Evolutionary conservation across 2,113 vertebrate genomes (phyloP), one percentile per base, ranked within the genome.

Genomic region (Lates calcarifer): DNA sequence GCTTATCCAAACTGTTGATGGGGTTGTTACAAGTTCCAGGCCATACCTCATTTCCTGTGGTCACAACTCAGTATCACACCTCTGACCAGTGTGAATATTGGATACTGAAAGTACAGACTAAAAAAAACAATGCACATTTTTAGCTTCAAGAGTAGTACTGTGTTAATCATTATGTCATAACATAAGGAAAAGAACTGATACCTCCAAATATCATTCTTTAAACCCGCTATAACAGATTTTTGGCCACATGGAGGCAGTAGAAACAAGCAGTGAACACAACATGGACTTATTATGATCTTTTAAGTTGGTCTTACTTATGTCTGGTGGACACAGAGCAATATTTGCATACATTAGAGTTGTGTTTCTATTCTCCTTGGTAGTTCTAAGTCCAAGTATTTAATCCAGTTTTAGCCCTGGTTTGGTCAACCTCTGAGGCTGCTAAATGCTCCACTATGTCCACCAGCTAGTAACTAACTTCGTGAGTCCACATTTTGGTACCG

Each of bases 41-140:
- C 80, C 65, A 37, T 65, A 63, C 65, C 37, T 89, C 68, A 84
- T 82, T 89, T 91, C 76, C 69, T 49, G 26, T n/a, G 45, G 78
- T 75, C 65, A 35, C 37, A 62, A 47, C 24, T 20, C 49, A 1
- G 47, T 14, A 9, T 12, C 58, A 74, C 58, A 76, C 33, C 17
- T 66, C 14, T 60, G 17, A 74, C 45, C 13, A 0, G n/a, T 47
- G 28, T 70, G 51, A 65, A 24, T 58, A 51, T 47, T 35, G 20
- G 29, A 79, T 47, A 64, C 45, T 37, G 35, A 53, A 76, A 61
- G 24, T 29, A 26, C 20, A 55, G 41, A 51, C 43, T 47, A 18
- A 15, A 47, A 47, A 47, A 41, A 47, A 37, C 18, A 15, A 18
- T 3, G 3, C 1, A 0, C n/a, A 8, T 14, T 15, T 57, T 41